Base-by-base conservation (phyloP, 2,797 vertebrate species). In the Lepilemur septentrionalis region DNA sequence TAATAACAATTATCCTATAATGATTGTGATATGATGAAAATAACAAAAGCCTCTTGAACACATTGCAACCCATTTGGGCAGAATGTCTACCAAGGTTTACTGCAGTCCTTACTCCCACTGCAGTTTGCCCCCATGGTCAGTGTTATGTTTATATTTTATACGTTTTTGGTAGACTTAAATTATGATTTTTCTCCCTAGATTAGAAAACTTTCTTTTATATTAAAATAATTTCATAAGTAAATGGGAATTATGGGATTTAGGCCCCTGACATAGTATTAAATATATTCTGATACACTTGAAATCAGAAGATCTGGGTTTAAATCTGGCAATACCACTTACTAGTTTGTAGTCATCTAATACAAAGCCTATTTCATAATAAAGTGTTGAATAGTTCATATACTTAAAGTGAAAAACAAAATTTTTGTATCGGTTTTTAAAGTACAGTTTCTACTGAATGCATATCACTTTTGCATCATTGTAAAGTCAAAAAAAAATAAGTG, bases 161-260 rank as follows among this genome's bases (percentile, higher is more conserved):
- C 10, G 30, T 69, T 88, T 38, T 84, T 72, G n/a, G 30, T 43
- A 91, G 48, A 41, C 48, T 78, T 69, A 93, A 84, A 63, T 59
- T 57, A 20, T 61, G 15, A 30, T 90, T 65, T 86, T 69, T 43
- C 25, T 79, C n/a, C 43, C 25, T 88, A 69, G 38, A 52, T 48
- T 76, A 57, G n/a, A 90, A 96, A 84, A 89, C 7, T 52, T 80
- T 57, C 18, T 92, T 92, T 89, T 69, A 25, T 63, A 28, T 48
- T 43, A 70, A n/a, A 83, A 38, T 72, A 13, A 52, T 81, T 89
- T 15, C 50, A 57, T 4, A 22, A 72, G 20, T 48, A 70, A 90
- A 30, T 84, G 46, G 7, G 25, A 32, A 78, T 90, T 75, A 81
- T 38, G 35, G 18, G 14, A 13, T 41, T 48, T 41, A 63, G 59